Base-by-base conservation (phyloP, 2,888 invertebrate species). In the Polyommatus iphigenia region DNA sequence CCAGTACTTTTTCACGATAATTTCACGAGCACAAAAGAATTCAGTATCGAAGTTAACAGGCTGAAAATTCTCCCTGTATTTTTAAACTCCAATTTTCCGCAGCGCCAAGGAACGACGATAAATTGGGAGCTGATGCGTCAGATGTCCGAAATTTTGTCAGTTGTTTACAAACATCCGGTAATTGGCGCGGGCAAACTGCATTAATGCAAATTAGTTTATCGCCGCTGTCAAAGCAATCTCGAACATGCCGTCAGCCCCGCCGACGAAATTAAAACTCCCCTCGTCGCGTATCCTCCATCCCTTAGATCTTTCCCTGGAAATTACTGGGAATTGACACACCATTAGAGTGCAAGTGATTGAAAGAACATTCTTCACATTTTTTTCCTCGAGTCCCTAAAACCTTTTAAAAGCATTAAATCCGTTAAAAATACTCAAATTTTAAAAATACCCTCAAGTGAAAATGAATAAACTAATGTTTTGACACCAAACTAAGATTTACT, bases 121-220 rank as follows among this genome's bases (percentile, higher is more conserved):
- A 62, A 62, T 62, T 62, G 62, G 62, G 24, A 62, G 62, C 62
- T 24, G 62, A 62, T 24, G 62, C 62, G 62, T 62, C 62, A 62
- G 62, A 62, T 62, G 24, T 24, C 24, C 62, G 62, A 62, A 20
- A 62, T 62, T 62, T 62, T 62, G 62, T 62, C 62, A 62, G 62
- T 62, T 62, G 62, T 62, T 62, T 62, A 62, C 62, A 62, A 62
- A 62, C 62, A 62, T 20, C 62, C 62, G 62, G 24, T 62, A 62
- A 62, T 62, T 62, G 62, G 24, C 62, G 62, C 20, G 62, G 20
- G 62, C 24, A 24, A 62, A 62, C 24, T 62, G 24, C 62, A 62
- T 62, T 62, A 62, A 62, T 62, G 62, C 62, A 62, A 62, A 62
- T 62, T 62, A 62, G 62, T 62, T 62, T 62, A 62, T 62, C 62